Evolutionary conservation across 1,140 invertebrate species (phyloP), one percentile per base, ranked within the genome.

Genomic region (Muscidifurax raptorellus): DNA sequence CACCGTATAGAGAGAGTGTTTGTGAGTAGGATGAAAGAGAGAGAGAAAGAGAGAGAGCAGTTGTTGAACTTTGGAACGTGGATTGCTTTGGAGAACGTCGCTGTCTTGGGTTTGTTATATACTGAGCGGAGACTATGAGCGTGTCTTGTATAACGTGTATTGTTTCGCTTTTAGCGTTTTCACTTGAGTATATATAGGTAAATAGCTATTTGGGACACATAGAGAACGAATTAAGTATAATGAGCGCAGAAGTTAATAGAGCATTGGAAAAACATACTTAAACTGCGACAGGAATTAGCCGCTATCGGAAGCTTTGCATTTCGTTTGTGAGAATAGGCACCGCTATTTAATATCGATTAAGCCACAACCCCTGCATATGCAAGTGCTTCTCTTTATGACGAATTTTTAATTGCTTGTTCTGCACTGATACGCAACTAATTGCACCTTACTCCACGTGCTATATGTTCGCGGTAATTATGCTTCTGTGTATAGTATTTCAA

Each of bases 341-440:
- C 25, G 30, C 30, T n/a, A 79, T 79, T 79, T 66, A 79, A 66
- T 79, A 36, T 10, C 59, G 30, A 79, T 79, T 79, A 79, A n/a
- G 30, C 47, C 7, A 64, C 36, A 79, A n/a, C 22, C 18, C 52
- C 2, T 12, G 7, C 52, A 22, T 7, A 52, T 2, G 22, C 18
- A 18, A 15, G 44, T 4, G 44, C 15, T 3, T 18, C 52, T 30
- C 2, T 10, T 44, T n/a, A 27, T 40, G 66, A 80, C 36, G n/a
- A 47, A 80, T 80, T 44, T 32, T 32, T 80, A 47, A 80, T 47
- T 67, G 40, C 28, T 32, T 25, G 13, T 27, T 80, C 36, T 71
- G 40, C 32, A 44, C 36, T 69, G 32, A 80, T 69, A 66, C 32
- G 13, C 77, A 27, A 15, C 18, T 28, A 79, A 79, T 79, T 67